These are phyloP conservation scores for Melanotaenia boesemani DNA, from an alignment of 2,797 vertebrate genomes.

Conservation along the genomic window DNA sequence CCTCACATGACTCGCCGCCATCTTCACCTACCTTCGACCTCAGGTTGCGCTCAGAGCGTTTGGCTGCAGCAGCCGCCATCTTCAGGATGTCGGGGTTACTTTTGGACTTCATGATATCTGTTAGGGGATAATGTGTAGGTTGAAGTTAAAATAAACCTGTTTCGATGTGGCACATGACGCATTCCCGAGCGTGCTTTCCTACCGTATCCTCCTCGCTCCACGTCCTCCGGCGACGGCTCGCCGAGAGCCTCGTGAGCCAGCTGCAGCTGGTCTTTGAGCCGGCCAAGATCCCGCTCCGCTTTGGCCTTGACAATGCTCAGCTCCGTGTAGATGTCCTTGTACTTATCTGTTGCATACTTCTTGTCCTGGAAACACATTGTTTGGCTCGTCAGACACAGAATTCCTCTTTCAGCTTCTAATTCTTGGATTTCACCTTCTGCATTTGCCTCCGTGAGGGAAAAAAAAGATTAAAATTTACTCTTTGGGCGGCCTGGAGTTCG, in stretches of 20 bases:
- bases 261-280: slow-evolving; percentile 86
- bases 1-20: background rate
- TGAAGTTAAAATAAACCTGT: background rate
- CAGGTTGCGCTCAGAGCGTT: slow-evolving; percentile 86
- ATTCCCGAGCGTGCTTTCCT: slow-evolving; percentile 1
- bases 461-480: slow-evolving; percentile 52
- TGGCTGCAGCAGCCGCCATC: slow-evolving; percentile 87
- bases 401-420: background rate
- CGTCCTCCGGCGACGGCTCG: slow-evolving; percentile 80
- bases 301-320: slow-evolving; percentile 89
- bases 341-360: slow-evolving; percentile 88
- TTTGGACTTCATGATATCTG: slow-evolving; percentile 91
- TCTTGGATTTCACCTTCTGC: background rate
- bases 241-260: slow-evolving; percentile 86
- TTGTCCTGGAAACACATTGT: slow-evolving; percentile 81
- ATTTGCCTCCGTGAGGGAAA: background rate
- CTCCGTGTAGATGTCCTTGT: slow-evolving; percentile 90
- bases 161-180: background rate
- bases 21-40: slow-evolving; percentile 85
- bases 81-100: slow-evolving; percentile 89
- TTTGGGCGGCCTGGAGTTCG: slow-evolving; percentile 81
- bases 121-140: background rate
- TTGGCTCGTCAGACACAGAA: slow-evolving; percentile 26
- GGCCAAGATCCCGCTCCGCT: slow-evolving; percentile 84
- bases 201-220: slow-evolving; percentile 85